Conservation (phyloP, 2,888 invertebrate species). For the Eristalinus sepulchralis region DNA sequence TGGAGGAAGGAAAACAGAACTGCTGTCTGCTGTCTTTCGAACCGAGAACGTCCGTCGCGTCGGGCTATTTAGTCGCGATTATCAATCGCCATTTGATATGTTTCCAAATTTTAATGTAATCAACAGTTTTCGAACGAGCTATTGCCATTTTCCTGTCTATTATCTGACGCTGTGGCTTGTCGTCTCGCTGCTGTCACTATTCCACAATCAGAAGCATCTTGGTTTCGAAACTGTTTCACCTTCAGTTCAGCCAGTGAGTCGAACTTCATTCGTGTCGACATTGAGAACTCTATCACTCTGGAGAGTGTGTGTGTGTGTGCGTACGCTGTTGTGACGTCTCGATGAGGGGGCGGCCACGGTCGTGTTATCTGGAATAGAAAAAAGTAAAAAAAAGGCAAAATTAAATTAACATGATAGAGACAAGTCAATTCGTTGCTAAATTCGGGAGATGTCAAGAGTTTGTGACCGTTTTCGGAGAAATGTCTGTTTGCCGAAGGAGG, state of each 20-base stretch:
- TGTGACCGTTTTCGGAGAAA: background rate
- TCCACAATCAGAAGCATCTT: background rate
- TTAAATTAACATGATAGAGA: background rate
- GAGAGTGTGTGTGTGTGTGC: background rate
- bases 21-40: no score
- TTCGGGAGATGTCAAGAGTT: background rate
- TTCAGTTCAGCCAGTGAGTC: background rate
- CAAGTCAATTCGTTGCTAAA: background rate
- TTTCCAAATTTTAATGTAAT: conserved; percentile 87
- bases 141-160: conserved; percentile 74
- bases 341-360: background rate
- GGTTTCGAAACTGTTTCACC: conserved; percentile 2
- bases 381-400: background rate
- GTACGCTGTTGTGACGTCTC: background rate
- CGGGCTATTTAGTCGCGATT: conserved; percentile 35
- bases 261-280: conserved; percentile 38
- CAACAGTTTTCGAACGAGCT: conserved; percentile 77
- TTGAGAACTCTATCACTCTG: conserved; percentile 35
- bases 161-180: conserved; percentile 30
- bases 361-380: background rate
- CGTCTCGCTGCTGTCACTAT: conserved; percentile 21
- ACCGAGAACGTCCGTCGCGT: background rate
- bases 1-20: background rate
- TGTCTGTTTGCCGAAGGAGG: background rate
- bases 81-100: conserved; percentile 88